Evolutionary conservation across 1,140 invertebrate genomes (phyloP).

Genomic region (Lepidurus couesii): DNA sequence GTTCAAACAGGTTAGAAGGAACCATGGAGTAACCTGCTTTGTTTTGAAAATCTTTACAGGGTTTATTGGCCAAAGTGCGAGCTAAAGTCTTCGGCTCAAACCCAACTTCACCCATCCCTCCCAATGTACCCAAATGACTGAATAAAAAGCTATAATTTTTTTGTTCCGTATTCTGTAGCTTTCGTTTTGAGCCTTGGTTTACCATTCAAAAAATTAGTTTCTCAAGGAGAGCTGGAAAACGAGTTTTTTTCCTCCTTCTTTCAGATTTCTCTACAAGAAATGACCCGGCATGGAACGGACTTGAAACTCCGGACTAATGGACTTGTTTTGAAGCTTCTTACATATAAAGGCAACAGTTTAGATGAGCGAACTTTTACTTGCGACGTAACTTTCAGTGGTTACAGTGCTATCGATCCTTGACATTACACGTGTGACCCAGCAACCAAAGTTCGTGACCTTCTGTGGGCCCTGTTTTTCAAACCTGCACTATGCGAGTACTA

Average conservation of each 20-base stretch:
- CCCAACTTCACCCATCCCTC: not conserved
- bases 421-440: not conserved
- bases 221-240: not conserved
- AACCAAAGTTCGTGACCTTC: not conserved
- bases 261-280: not conserved
- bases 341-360: not conserved
- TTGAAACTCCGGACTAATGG: not conserved
- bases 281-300: not conserved
- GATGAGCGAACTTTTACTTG: not conserved
- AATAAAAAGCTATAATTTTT: not conserved
- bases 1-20: not conserved
- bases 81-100: slow-evolving; percentile 29
- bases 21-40: not conserved
- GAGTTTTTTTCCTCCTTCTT: not conserved
- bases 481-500: slow-evolving; percentile 10
- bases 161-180: no score
- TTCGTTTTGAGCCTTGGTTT: no score
- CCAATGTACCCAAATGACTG: slow-evolving; percentile 11
- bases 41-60: slow-evolving; percentile 21
- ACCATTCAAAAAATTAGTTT: no score
- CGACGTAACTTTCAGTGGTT: not conserved
- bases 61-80: slow-evolving; percentile 31
- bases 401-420: not conserved
- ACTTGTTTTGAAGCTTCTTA: not conserved
- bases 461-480: not conserved